phyloP scores from a whole-genome alignment of 2,888 invertebrate species.

The Acrobasis suavella region DNA sequence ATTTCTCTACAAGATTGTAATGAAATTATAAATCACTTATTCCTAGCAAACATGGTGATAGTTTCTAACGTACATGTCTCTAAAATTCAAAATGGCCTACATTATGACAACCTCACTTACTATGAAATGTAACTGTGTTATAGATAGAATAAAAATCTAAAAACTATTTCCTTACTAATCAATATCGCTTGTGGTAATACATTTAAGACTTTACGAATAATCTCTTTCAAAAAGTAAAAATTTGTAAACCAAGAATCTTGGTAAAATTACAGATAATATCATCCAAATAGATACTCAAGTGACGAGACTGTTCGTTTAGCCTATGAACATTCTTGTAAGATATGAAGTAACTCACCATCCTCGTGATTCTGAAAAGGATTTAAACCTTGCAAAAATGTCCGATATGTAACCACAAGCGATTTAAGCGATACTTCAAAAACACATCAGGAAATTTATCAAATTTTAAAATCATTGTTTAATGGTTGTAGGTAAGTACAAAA shows the following conservation, averaged over 20 bases:
- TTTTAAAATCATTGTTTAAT: background rate
- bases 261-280: slow-evolving; percentile 21
- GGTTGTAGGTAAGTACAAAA: background rate
- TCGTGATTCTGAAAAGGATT: slow-evolving; percentile 70
- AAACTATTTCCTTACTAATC: background rate
- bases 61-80: background rate
- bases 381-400: slow-evolving; percentile 72
- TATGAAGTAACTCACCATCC: slow-evolving; percentile 74
- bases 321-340: slow-evolving; percentile 72
- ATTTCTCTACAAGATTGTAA: background rate
- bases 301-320: slow-evolving; percentile 59
- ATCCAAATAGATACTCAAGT: background rate
- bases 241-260: slow-evolving; percentile 24
- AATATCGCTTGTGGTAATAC: slow-evolving; percentile 56
- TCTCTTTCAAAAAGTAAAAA: slow-evolving; percentile 38
- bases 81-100: background rate
- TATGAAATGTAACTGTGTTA: slow-evolving; percentile 24
- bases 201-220: slow-evolving; percentile 56
- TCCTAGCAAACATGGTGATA: background rate
- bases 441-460: background rate
- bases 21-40: background rate
- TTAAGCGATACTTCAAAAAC: slow-evolving; percentile 18
- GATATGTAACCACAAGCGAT: slow-evolving; percentile 56
- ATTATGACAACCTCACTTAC: slow-evolving; percentile 66
- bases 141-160: background rate